A percentile compares a stretch with the other conserved stretches of the same genome.
phyloP scores from a whole-genome alignment of 2,888 invertebrate species.

The Ichneumon xanthorius region DNA sequence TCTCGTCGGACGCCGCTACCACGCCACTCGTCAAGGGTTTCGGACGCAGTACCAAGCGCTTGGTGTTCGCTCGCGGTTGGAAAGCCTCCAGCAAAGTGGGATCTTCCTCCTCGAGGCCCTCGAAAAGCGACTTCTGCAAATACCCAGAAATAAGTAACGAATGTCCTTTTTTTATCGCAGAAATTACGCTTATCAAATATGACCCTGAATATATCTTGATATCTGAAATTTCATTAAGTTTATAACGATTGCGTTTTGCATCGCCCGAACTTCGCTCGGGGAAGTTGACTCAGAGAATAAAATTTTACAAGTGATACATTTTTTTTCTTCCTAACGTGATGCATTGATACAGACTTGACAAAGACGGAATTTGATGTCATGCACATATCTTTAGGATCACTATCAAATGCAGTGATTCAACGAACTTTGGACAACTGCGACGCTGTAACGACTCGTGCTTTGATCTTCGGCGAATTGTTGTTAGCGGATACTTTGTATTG shows the following conservation, averaged over 20 bases:
- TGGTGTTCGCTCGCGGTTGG: constrained; percentile 88
- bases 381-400: background rate
- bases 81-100: constrained; percentile 87
- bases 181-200: no score
- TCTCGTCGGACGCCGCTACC: constrained; percentile 40
- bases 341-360: no score
- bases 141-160: constrained; percentile 3
- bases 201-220: no score
- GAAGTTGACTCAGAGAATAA: no score
- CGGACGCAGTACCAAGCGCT: constrained; percentile 90
- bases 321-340: no score
- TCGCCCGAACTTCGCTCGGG: no score
- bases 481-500: constrained; percentile 88
- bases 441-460: constrained; percentile 84
- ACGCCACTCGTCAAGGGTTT: constrained; percentile 76
- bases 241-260: no score
- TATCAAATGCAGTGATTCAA: background rate
- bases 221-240: background rate
- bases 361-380: no score
- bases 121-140: constrained; percentile 91
- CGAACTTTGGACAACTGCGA: constrained; percentile 83
- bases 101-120: constrained; percentile 94
- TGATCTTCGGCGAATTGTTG: constrained; percentile 87
- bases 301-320: no score
- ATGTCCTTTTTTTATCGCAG: background rate